A percentile compares a stretch with the other conserved stretches of the same genome.
Conservation (phyloP, 1,140 invertebrate species). For the Phymastichus coffea region DNA sequence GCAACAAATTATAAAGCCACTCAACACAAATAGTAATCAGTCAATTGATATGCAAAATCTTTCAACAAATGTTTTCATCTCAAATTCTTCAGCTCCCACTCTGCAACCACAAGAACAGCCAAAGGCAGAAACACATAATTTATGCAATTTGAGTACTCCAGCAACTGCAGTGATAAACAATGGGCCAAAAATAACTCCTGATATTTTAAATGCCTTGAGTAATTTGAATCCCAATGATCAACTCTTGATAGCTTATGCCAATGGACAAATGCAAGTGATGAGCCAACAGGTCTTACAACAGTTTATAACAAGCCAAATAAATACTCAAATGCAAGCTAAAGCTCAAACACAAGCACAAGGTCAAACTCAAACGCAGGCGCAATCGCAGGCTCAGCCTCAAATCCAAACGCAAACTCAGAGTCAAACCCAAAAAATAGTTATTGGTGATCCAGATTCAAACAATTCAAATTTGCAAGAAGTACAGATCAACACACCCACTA, state of each 20-base stretch:
- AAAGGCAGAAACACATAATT: conserved; percentile 34
- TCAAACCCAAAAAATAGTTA: conserved; percentile 53
- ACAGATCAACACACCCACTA: conserved; percentile 55
- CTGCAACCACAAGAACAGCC: conserved; percentile 29
- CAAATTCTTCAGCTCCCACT: conserved; percentile 8
- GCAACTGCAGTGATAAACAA: conserved; percentile 47
- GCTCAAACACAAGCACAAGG: conserved; percentile 29
- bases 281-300: conserved; percentile 54
- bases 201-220: conserved; percentile 53
- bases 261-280: conserved; percentile 55
- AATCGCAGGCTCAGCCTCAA: conserved; percentile 25
- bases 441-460: conserved; percentile 48
- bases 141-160: conserved; percentile 41
- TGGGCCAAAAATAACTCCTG: conserved; percentile 52
- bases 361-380: conserved; percentile 26
- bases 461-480: conserved; percentile 51
- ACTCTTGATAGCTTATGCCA: conserved; percentile 51
- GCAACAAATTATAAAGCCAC: conserved; percentile 26
- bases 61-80: conserved; percentile 17
- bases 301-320: conserved; percentile 49
- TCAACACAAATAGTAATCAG: conserved; percentile 23
- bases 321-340: conserved; percentile 33
- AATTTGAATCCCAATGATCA: conserved; percentile 56
- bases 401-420: conserved; percentile 39
- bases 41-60: conserved; percentile 25